A percentile compares a stretch with the other conserved stretches of the same genome.
Conservation (phyloP, 2,888 invertebrate species). For the Pandemis cinnamomeana region DNA sequence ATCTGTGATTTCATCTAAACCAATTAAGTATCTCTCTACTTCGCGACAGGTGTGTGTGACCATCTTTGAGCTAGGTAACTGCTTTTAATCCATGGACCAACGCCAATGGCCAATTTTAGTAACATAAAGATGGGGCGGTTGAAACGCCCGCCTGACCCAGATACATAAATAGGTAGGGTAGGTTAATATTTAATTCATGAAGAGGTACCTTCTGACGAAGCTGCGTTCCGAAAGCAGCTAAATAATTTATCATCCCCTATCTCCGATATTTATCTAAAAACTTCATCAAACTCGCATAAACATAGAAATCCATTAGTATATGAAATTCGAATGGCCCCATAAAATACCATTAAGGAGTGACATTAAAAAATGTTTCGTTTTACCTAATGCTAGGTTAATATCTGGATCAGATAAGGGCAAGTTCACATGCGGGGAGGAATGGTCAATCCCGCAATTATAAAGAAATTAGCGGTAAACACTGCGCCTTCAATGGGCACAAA, state of each 20-base stretch:
- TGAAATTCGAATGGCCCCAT: constrained; percentile 36
- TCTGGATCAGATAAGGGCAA: constrained; percentile 72
- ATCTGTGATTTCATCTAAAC: too few species aligned
- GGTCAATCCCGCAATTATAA: constrained; percentile 81
- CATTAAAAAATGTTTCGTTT: constrained; percentile 63
- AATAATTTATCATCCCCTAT: constrained; percentile 41
- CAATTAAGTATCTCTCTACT: too few species aligned
- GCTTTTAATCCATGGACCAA: too few species aligned
- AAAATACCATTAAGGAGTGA: constrained; percentile 52
- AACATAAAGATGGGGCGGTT: too few species aligned
- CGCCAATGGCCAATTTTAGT: too few species aligned
- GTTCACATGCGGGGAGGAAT: constrained; percentile 67
- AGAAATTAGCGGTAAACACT: constrained; percentile 80
- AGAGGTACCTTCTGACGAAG: not conserved
- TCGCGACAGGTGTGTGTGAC: too few species aligned
- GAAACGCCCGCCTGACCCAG: too few species aligned
- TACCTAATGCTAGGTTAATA: constrained; percentile 63
- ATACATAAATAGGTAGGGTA: not conserved
- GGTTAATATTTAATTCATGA: not conserved
- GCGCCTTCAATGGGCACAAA: constrained; percentile 82
- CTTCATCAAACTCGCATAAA: constrained; percentile 44
- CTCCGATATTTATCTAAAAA: constrained; percentile 28
- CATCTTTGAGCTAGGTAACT: too few species aligned
- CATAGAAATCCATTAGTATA: constrained; percentile 49
- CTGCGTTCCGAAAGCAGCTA: not conserved